Evolutionary conservation across 2,113 vertebrate species (phyloP), one percentile per base, ranked within the genome.

Genomic region (Caranx ignobilis): DNA sequence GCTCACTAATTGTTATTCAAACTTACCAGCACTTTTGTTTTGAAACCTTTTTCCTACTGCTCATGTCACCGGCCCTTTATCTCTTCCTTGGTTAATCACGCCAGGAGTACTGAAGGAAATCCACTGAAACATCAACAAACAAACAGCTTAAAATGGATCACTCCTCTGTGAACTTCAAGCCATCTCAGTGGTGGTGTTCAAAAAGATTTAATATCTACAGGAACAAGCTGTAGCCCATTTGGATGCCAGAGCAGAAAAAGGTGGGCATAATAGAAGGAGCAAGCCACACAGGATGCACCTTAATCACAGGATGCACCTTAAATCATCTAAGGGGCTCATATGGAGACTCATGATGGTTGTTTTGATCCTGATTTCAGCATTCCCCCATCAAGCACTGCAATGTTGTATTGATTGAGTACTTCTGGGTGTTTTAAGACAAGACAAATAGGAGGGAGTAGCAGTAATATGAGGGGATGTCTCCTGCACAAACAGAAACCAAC

Each of bases 201-300:
- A 15, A 77, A 59, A 3, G 3, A 2, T 39, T 34, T 54, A 7
- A 66, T 13, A 5, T 64, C 19, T 0, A 19, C 21, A 48, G 35
- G 50, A 83, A 75, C 37, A 12, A 1, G 6, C 18, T 61, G 12
- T 35, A 2, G 55, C 26, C 45, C 37, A 12, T 39, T 21, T 37
- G 34, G 55, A 64, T 13, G n/a, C 57, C 48, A 19, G 18, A 79
- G 11, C 48, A 79, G 56, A 37, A 81, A 47, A 10, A n/a, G 9
- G 26, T 15, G 9, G 26, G 10, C 19, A 1, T 19, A 21, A 41
- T 62, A 18, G 18, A 71, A 3, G 0, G 9, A 41, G 2, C 64
- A 73, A 52, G 31, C 8, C 21, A 21, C 16, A 47, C 18, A 59
- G 26, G 26, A 26, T 26, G 26, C 26, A 15, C 3, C 26, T 26